A percentile compares a stretch with the other conserved stretches of the same genome.
Conservation (phyloP, 2,113 vertebrate species). For the Gallinago media region DNA sequence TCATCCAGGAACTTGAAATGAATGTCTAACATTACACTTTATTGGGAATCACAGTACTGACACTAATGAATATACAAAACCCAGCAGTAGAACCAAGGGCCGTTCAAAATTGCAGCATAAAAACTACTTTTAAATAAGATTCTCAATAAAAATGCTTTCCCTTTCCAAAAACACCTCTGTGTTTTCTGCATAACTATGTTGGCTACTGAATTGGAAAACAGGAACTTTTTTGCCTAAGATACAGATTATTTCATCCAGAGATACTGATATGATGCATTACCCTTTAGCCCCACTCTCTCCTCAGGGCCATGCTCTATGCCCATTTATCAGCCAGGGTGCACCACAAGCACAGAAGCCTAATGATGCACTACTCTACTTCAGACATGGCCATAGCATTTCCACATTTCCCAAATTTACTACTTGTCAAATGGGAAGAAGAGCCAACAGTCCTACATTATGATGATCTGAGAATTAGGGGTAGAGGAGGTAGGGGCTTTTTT, state of each 20-base stretch:
- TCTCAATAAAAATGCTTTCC: background rate
- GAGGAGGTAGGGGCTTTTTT: too few relatives aligned
- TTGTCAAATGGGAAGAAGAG: background rate
- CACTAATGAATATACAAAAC: conserved; percentile 48
- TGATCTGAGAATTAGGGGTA: background rate
- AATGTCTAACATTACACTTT: conserved; percentile 44
- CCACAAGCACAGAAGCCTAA: background rate
- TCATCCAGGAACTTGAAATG: conserved; percentile 74
- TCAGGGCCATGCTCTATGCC: rapidly evolving
- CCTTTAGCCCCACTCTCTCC: rapidly evolving
- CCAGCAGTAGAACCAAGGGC: background rate
- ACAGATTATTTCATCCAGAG: background rate
- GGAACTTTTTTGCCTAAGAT: background rate
- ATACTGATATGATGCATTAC: background rate
- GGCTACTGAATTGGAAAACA: background rate
- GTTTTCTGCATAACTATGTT: background rate
- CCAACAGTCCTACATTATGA: background rate
- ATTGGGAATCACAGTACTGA: conserved; percentile 29
- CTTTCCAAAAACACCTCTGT: background rate
- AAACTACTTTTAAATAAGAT: background rate
- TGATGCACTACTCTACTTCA: background rate
- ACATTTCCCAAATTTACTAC: background rate
- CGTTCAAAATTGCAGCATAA: background rate
- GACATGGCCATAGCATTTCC: background rate
- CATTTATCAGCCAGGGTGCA: background rate